Evolutionary conservation across 2,797 vertebrate species (phyloP), one percentile per base, ranked within the genome.

Genomic region (Enteromius thamalakanensis): DNA sequence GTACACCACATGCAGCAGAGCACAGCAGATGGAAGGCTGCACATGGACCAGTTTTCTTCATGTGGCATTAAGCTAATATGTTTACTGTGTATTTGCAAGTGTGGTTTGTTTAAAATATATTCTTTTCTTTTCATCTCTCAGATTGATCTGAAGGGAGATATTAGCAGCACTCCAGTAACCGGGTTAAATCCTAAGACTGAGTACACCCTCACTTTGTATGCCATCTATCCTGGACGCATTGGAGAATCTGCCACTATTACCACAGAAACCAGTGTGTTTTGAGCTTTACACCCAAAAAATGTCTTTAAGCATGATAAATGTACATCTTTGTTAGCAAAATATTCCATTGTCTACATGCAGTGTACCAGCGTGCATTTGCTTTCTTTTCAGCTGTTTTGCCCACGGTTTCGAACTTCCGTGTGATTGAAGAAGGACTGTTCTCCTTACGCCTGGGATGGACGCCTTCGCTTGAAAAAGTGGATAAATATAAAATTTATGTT

Each of bases 401-500:
- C n/a, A 92, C 90, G 0, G 96, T 97, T 78, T 94, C 94, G 45
- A 96, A 97, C 91, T 97, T 97, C 90, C 96, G 95, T 10, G 92
- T 97, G 60, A 91, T 94, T 23, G 96, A 97, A 84, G 96, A 96
- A 86, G 95, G 96, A 32, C 91, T 95, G 69, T 96, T 94, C 86
- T 95, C 94, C 68, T 91, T 97, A 34, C 93, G 95, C 2, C 80
- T 97, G 68, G 95, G 95, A 82, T 98, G 96, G 96, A 96, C 95
- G 0, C 89, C 91, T 64, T 93, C 96, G 0, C 82, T 92, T 2
- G 95, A 92, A 62, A 96, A 94, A 58, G 90, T 96, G 26, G 86
- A 94, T 6, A 94, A 94, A 80, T 97, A 96, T 90, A 96, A 96
- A 92, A 93, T 97, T 91, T 95, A 94, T 91, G 94, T 98, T 76